Conservation (phyloP, 1,140 invertebrate species). For the Antheraea mylitta region DNA sequence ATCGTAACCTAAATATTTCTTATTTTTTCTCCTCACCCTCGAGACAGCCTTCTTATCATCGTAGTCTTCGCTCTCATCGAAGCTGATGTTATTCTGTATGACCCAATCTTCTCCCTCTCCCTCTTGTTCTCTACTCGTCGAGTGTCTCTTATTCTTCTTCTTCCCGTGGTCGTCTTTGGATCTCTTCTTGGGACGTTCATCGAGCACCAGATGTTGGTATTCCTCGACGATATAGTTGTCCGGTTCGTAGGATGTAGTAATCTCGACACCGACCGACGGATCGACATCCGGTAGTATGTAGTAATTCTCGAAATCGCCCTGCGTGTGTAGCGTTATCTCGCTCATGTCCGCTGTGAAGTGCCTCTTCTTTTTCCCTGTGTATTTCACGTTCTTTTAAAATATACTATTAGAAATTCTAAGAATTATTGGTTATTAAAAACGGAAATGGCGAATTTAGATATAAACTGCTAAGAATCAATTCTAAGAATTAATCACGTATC, state of each 20-base stretch:
- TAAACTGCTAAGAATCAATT: too few relatives aligned
- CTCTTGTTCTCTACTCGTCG: slow-evolving; percentile 15
- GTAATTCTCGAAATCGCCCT: slow-evolving; percentile 66
- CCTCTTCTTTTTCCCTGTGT: slow-evolving; percentile 55
- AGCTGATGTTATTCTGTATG: slow-evolving; percentile 49
- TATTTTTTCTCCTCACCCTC: slow-evolving; percentile 67
- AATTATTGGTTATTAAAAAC: too few relatives aligned
- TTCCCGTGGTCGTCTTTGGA: slow-evolving; percentile 40
- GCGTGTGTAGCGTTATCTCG: slow-evolving; percentile 48
- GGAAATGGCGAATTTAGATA: too few relatives aligned
- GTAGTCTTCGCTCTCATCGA: slow-evolving; percentile 59
- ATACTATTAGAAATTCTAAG: too few relatives aligned
- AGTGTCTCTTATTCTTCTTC: slow-evolving; percentile 42
- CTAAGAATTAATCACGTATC: too few relatives aligned
- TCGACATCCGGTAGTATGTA: slow-evolving; percentile 67
- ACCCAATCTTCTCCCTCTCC: slow-evolving; percentile 58
- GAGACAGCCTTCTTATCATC: slow-evolving; percentile 57
- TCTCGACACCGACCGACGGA: slow-evolving; percentile 58
- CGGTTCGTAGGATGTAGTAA: slow-evolving; percentile 63
- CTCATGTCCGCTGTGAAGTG: slow-evolving; percentile 69
- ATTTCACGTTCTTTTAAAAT: background rate
- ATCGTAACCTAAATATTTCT: slow-evolving; percentile 67
- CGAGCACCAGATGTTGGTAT: slow-evolving; percentile 58
- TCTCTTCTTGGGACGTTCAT: slow-evolving; percentile 55
- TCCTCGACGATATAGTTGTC: slow-evolving; percentile 64